phyloP scores from a whole-genome alignment of 2,888 invertebrate species.

The Sisyra nigra region DNA sequence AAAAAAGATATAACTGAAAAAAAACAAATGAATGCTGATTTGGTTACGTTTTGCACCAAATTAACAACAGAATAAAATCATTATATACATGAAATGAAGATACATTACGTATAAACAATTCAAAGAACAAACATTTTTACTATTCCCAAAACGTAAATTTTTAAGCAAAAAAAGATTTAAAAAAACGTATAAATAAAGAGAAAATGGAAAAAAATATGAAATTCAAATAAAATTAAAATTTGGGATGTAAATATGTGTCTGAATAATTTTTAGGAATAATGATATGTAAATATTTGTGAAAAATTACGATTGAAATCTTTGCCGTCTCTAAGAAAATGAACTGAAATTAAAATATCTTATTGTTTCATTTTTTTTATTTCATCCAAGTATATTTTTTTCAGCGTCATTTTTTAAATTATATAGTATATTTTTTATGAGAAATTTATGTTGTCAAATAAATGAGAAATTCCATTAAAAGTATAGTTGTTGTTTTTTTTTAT shows the following conservation, averaged over 20 bases:
- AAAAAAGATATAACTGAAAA: constrained; percentile 3
- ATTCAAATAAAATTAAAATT: not conserved
- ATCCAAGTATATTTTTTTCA: constrained; percentile 6
- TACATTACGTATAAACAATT: too few species aligned
- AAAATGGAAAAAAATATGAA: not conserved
- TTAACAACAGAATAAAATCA: too few species aligned
- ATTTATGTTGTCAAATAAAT: not conserved
- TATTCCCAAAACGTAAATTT: not conserved
- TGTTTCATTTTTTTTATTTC: constrained; percentile 5
- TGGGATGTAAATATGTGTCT: not conserved
- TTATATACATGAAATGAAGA: too few species aligned
- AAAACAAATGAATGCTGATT: not conserved
- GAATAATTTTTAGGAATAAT: constrained; percentile 4
- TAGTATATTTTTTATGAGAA: not conserved
- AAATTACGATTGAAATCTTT: constrained; percentile 9
- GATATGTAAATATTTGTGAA: constrained; percentile 10
- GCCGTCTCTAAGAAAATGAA: constrained; percentile 9
- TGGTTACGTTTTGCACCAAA: constrained; percentile 2
- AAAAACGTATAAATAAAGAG: not conserved
- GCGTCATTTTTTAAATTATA: not conserved
- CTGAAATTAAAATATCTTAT: constrained; percentile 5
- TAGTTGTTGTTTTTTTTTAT: too few species aligned
- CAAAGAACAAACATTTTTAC: not conserved
- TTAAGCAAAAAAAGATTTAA: not conserved
- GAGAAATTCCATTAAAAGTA: too few species aligned